phyloP scores from a whole-genome alignment of 2,797 vertebrate species.

The Acanthurus tractus region DNA sequence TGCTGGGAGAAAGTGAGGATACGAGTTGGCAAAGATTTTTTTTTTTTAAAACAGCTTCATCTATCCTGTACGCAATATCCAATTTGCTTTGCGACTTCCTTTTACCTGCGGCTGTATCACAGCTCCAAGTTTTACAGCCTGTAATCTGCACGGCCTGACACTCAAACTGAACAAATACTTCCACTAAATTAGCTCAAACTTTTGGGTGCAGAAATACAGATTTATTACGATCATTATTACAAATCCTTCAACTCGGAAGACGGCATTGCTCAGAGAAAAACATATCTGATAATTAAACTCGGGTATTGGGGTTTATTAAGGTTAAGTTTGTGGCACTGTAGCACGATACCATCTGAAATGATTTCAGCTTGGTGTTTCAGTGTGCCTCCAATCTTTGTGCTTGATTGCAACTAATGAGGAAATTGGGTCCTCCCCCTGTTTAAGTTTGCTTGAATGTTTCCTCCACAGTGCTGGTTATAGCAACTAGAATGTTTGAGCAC shows the following conservation, averaged over 20 bases:
- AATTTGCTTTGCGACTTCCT: constrained; percentile 19
- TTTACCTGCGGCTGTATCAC: constrained; percentile 37
- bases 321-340: constrained; percentile 8
- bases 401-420: constrained; percentile 37
- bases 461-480: constrained; percentile 5
- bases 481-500: constrained; percentile 28
- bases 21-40: not conserved
- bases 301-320: not conserved
- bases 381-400: constrained; percentile 19
- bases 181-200: not conserved
- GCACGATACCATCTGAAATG: constrained; percentile 22
- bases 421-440: constrained; percentile 1
- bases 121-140: constrained; percentile 13
- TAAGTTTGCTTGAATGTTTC: constrained; percentile 19
- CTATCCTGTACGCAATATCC: constrained; percentile 5
- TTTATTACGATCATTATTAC: constrained; percentile 1
- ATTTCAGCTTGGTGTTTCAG: constrained; percentile 13
- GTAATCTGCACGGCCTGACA: constrained; percentile 9
- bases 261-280: constrained; percentile 6
- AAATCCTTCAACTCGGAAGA: not conserved
- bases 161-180: constrained; percentile 20
- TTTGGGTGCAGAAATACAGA: constrained; percentile 1
- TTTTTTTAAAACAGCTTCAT: constrained; percentile 12
- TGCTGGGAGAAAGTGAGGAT: constrained; percentile 1
- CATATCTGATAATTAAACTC: constrained; percentile 32